A percentile compares a stretch with the other conserved stretches of the same genome.
Conservation (phyloP, 2,797 vertebrate genomes). For the Premnoplex brunnescens region DNA sequence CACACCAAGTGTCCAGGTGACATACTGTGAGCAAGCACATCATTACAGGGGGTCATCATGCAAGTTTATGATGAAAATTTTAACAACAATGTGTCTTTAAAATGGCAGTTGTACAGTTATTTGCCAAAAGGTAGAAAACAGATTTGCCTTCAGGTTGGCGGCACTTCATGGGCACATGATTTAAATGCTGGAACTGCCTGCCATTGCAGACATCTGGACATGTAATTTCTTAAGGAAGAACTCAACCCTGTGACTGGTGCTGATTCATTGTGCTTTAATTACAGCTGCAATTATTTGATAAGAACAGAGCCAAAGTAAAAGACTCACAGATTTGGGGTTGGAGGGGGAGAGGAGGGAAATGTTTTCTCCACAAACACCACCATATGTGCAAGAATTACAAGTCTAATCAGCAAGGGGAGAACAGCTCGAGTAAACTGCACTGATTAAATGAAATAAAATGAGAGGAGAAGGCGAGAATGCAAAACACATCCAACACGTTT, state of each 20-base stretch:
- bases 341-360: slow-evolving; percentile 32
- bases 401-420: slow-evolving; percentile 54
- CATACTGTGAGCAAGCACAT: neutral
- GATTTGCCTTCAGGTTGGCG: neutral
- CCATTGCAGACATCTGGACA: slow-evolving; percentile 53
- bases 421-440: slow-evolving; percentile 29
- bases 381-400: slow-evolving; percentile 60
- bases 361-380: slow-evolving; percentile 61
- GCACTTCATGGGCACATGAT: slow-evolving; percentile 25
- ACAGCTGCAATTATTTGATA: slow-evolving; percentile 62
- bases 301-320: slow-evolving; percentile 68
- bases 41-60: neutral
- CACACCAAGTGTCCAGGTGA: neutral
- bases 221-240: slow-evolving; percentile 48
- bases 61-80: neutral
- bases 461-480: slow-evolving; percentile 44
- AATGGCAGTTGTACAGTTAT: neutral
- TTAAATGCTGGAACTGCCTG: slow-evolving; percentile 45
- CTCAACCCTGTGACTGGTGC: slow-evolving; percentile 41
- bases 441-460: slow-evolving; percentile 49
- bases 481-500: slow-evolving; percentile 43
- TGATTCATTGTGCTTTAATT: slow-evolving; percentile 60
- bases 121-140: slow-evolving; percentile 40
- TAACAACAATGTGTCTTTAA: neutral
- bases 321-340: slow-evolving; percentile 51